Base-by-base conservation (phyloP, 2,797 vertebrate genomes). In the Hemibagrus guttatus region DNA sequence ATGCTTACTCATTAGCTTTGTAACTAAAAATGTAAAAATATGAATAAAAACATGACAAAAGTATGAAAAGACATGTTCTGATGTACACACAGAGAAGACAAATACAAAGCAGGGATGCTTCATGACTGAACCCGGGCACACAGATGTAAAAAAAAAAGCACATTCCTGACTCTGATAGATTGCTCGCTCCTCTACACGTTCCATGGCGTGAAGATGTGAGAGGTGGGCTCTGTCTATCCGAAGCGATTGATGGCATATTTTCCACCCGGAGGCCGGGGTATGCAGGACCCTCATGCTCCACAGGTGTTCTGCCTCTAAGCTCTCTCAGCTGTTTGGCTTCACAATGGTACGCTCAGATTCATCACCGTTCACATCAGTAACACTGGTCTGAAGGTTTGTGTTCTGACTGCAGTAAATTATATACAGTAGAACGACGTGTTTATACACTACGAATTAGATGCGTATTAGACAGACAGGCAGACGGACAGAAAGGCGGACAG, bases 101-200 rank as follows among this genome's bases (percentile, higher is more conserved):
- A 21, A 42, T 35, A 17, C 13, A 61, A 80, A 61, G 35, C 17
- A 26, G 31, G 35, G 56, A 39, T 7, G 31, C 56, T 80, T 42
- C 21, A 8, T 26, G 5, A 16, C 58, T 23, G 58, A 2, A 75
- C 5, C 72, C 12, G 5, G 72, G 42, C 35, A 84, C 87, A 84
- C 83, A 87, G 84, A 88, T 75, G 78, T n/a, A 58, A 54, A 12
- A 49, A 74, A 23, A 13, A 75, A 78, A 78, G 87, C 85, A 89
- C 93, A 92, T 93, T 94, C 93, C 91, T 91, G 64, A 84, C 16
- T 90, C 90, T 94, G 94, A 95, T 88, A 31, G 90, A 95, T 93
- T 87, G 90, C 87, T 91, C 83, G 90, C 87, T 91, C 83, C 84
- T 84, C 84, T 86, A 85, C 80, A 92, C 92, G 94, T 93, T 94